Evolutionary conservation across 2,113 vertebrate genomes (phyloP).

Genomic region (Gopherus evgoodei): DNA sequence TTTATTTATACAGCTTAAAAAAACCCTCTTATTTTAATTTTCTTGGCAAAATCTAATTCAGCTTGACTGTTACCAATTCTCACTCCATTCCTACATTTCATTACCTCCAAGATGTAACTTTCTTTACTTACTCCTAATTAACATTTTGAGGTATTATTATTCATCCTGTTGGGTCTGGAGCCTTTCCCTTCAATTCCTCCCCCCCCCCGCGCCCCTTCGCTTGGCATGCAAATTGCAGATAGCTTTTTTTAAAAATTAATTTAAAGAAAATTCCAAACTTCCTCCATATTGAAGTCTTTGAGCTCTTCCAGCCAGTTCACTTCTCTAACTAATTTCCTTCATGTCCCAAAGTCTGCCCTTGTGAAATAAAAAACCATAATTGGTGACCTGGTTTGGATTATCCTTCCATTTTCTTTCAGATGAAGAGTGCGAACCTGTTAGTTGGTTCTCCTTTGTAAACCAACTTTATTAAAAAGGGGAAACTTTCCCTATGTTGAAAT

Average conservation of each 20-base stretch:
- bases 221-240: background rate
- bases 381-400: too few species aligned
- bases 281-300: background rate
- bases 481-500: background rate
- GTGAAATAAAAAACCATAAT: background rate
- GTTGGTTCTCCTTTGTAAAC: background rate
- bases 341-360: background rate
- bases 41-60: background rate
- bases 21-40: too few species aligned
- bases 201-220: background rate
- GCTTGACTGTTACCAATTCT: background rate
- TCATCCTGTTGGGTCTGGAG: too few species aligned
- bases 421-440: background rate
- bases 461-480: background rate
- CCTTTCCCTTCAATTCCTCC: background rate
- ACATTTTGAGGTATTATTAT: background rate
- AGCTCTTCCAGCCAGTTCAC: background rate
- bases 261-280: too few species aligned
- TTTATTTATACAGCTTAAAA: background rate
- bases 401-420: background rate
- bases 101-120: background rate
- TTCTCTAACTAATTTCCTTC: background rate
- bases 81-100: background rate
- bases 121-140: background rate
- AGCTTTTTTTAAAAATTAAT: too few species aligned